These are phyloP conservation scores for Holacanthella duospinosa DNA, from an alignment of 2,888 invertebrate species.

Conservation along the genomic window DNA sequence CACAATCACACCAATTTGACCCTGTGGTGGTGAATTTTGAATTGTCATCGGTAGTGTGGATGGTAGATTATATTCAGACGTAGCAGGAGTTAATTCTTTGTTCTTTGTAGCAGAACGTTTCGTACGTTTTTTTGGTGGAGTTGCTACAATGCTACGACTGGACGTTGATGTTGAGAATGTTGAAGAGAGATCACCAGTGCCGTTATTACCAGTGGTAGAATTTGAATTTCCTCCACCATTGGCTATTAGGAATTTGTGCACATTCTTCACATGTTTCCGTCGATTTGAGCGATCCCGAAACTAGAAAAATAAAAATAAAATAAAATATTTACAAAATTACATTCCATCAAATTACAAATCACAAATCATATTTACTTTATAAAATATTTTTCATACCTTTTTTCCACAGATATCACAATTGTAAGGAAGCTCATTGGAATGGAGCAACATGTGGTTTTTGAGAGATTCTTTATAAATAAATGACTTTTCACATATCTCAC, in stretches of 20 bases:
- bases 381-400: constrained; percentile 16
- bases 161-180: not conserved
- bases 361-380: too few relatives aligned
- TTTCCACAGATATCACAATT: constrained; percentile 36
- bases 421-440: constrained; percentile 35
- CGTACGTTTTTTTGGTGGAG: not conserved
- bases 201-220: constrained; percentile 1
- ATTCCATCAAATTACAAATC: not conserved
- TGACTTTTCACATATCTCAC: constrained; percentile 34
- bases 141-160: not conserved
- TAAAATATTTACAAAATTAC: not conserved
- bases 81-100: not conserved
- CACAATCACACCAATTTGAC: not conserved
- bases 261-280: constrained; percentile 37
- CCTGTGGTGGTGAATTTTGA: not conserved
- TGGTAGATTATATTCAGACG: too few relatives aligned
- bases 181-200: not conserved
- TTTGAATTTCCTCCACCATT: constrained; percentile 30
- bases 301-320: not conserved
- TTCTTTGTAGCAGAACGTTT: not conserved
- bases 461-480: constrained; percentile 37
- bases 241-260: constrained; percentile 35
- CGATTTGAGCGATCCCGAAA: constrained; percentile 35
- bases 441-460: constrained; percentile 37
- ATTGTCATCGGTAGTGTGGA: too few relatives aligned